Base-by-base conservation (phyloP, 2,113 vertebrate species). In the Peucedramus taeniatus region DNA sequence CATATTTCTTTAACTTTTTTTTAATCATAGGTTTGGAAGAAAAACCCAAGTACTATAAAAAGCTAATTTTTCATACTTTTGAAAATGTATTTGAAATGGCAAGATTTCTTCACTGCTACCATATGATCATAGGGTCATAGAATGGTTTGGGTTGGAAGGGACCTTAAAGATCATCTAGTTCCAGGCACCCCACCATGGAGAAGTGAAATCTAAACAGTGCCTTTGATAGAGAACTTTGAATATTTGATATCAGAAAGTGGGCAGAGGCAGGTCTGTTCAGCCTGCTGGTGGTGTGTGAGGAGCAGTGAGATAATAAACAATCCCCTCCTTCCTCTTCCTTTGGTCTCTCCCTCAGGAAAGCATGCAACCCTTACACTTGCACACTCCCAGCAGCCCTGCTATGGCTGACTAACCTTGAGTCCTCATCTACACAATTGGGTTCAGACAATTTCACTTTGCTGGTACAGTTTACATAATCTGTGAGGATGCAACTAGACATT, bases 11-110 rank as follows among this genome's bases (percentile, higher is more conserved):
- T 94, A 97, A 7, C 22, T 19, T 44, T 20, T 20, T 81, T 56
- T 56, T 93, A 93, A 94, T 97, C 63, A 33, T 77, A 97, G 63
- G 82, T 97, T 74, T 51, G 23, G 40, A 94, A 86, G 81, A 88
- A 87, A 50, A 74, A 27, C 1, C 1, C 15, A 53, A 44, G 18
- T 65, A 19, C 27, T 54, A 59, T 20, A 39, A 88, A 53, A 11
- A 64, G 4, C 1, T 53, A 85, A 35, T 60, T 87, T 83, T 72
- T 60, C 26, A 13, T 44, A 50, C 13, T 33, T 75, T 31, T 57
- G 45, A 76, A 82, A 70, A 75, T 37, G 5, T 63, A 19, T 74
- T 83, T 89, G 30, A 17, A 92, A 77, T 30, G 7, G 11, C 3
- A 66, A 53, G 27, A 53, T 19, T 91, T 88, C 26, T 66, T 92